phyloP scores from a whole-genome alignment of 2,797 vertebrate species.

The Spinus olivaceus region DNA sequence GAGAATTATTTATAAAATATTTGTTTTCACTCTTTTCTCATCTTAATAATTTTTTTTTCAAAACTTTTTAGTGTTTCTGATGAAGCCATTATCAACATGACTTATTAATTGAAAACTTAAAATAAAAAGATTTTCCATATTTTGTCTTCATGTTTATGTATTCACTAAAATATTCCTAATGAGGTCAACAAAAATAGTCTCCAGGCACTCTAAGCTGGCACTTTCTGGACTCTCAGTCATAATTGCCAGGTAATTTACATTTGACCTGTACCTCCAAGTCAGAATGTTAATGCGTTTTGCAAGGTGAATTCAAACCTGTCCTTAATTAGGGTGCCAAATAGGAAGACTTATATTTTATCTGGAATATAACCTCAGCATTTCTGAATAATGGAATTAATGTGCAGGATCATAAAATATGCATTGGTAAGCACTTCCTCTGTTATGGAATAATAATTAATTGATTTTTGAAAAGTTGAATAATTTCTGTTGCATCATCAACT shows the following conservation, averaged over 20 bases:
- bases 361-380: slow-evolving; percentile 43
- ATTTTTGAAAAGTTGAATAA: not conserved
- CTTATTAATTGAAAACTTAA: not conserved
- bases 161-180: slow-evolving; percentile 37
- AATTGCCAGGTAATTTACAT: slow-evolving; percentile 69
- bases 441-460: not conserved
- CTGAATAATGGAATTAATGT: slow-evolving; percentile 17
- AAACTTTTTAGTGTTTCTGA: not conserved
- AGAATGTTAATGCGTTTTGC: slow-evolving; percentile 55
- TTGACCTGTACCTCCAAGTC: slow-evolving; percentile 54
- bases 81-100: not conserved
- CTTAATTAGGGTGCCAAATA: slow-evolving; percentile 47
- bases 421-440: not conserved
- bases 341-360: slow-evolving; percentile 18
- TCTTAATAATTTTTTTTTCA: not conserved
- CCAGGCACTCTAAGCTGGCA: not conserved
- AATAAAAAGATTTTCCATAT: not conserved
- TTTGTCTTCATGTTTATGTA: slow-evolving; percentile 22
- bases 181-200: slow-evolving; percentile 57
- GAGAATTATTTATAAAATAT: not conserved
- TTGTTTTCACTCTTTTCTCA: not conserved
- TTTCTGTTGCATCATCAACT: not conserved
- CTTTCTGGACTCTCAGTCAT: slow-evolving; percentile 25
- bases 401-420: not conserved
- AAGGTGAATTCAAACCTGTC: slow-evolving; percentile 56